Percentiles rank a stretch among this genome's conserved stretches.
Conservation (phyloP, 2,888 invertebrate genomes). For the Oligia fasciuncula region DNA sequence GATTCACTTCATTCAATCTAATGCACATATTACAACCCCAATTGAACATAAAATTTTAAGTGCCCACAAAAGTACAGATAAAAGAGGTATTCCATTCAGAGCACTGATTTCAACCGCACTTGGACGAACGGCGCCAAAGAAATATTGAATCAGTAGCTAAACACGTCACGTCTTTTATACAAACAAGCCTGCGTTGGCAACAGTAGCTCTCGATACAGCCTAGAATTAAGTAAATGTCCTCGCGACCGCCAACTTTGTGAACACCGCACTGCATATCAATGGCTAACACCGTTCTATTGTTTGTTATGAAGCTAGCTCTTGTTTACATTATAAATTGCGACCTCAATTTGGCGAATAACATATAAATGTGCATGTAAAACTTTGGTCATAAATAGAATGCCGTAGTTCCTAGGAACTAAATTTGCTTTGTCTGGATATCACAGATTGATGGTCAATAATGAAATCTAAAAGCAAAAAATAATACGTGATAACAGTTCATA, state of each 20-base stretch:
- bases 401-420: too few species aligned
- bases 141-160: constrained; percentile 61
- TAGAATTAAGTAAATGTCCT: constrained; percentile 69
- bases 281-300: constrained; percentile 66
- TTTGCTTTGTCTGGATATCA: background rate
- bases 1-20: background rate
- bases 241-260: constrained; percentile 70
- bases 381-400: background rate
- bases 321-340: constrained; percentile 63
- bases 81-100: background rate
- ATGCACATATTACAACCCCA: background rate
- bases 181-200: constrained; percentile 72
- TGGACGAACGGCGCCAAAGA: constrained; percentile 1
- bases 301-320: constrained; percentile 57
- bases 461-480: background rate
- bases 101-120: too few species aligned
- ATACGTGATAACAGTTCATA: background rate
- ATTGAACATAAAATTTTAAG: background rate
- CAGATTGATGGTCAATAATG: background rate
- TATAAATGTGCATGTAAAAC: constrained; percentile 33
- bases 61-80: background rate
- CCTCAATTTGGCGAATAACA: constrained; percentile 51
- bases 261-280: constrained; percentile 76
- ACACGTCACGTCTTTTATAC: constrained; percentile 74
- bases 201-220: constrained; percentile 60